Evolutionary conservation across 1,140 invertebrate species (phyloP), one percentile per base, ranked within the genome.

Genomic region (Zaprionus camerounensis): DNA sequence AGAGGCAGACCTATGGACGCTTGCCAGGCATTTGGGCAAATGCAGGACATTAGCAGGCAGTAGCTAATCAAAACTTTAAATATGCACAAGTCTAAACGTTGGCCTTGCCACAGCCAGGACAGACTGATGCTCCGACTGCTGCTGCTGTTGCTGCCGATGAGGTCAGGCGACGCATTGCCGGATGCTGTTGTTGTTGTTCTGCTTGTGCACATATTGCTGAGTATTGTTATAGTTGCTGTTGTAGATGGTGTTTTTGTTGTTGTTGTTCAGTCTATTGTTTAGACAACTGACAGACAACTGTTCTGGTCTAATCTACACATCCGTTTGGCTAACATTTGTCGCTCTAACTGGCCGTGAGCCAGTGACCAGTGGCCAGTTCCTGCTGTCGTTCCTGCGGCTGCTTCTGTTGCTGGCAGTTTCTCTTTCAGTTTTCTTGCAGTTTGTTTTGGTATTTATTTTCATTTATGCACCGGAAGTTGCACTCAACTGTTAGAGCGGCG

Each of bases 1-100:
- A 67, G 41, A 22, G 44, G 53, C 13, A 46, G 55, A 49, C 55
- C 65, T 53, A 82, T 85, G 82, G 86, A 68, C 86, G 76, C 79
- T 72, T 80, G 86, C 86, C 85, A 91, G 82, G 76, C 76, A 73
- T 91, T 91, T 71, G 73, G 79, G 53, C 90, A 91, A 90, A 85
- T 90, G 86, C 86, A 71, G 34, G 67, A 74, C 81, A 85, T 80
- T 85, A 90, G 64, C 38, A 82, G 59, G 64, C 76, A 91, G 86
- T 71, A 85, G 85, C 85, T 90, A 90, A 90, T 90, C 85, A 90
- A 91, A 90, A 90, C 79, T 86, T 90, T 90, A 90, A 90, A 90
- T 90, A 90, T 90, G 82, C 85, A 82, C 85, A 90, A 85, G 65
- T 76, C 85, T 75, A 82, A 82, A 46, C 76, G 82, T n/a, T 79